Evolutionary conservation across 1,140 invertebrate species (phyloP).

Genomic region (Micrasema minimum): DNA sequence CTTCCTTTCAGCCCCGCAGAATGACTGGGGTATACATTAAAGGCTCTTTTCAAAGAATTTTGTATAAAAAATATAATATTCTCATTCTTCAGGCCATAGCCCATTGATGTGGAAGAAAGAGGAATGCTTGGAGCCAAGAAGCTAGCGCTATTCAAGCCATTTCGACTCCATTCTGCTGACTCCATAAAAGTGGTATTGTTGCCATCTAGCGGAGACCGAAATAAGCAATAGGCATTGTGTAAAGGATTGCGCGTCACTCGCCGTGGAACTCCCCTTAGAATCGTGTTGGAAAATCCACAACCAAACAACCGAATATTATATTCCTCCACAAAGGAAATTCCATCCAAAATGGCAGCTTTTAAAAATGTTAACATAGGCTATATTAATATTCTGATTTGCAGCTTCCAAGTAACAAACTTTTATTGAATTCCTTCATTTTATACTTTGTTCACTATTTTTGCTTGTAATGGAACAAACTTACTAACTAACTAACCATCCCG

Average conservation of each 20-base stretch:
- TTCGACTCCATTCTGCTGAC: slow-evolving; percentile 54
- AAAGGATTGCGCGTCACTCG: slow-evolving; percentile 43
- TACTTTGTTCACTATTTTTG: no score
- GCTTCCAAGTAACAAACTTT: no score
- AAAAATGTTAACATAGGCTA: slow-evolving; percentile 12
- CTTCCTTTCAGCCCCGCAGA: slow-evolving; percentile 45
- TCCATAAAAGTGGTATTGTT: slow-evolving; percentile 55
- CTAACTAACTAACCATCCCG: no score
- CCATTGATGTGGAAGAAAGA: slow-evolving; percentile 53
- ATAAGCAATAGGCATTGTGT: slow-evolving; percentile 54
- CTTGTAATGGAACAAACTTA: no score
- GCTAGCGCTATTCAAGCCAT: slow-evolving; percentile 52
- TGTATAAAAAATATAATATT: slow-evolving; percentile 54
- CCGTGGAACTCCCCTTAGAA: slow-evolving; percentile 12
- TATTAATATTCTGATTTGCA: no score
- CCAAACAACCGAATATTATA: slow-evolving; percentile 29
- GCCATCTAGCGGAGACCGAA: slow-evolving; percentile 53
- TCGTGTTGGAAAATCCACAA: slow-evolving; percentile 39
- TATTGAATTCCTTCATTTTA: slow-evolving; percentile 8
- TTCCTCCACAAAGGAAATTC: slow-evolving; percentile 19
- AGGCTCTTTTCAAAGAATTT: slow-evolving; percentile 52
- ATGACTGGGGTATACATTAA: slow-evolving; percentile 53
- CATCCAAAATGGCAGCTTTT: slow-evolving; percentile 17
- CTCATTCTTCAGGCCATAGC: slow-evolving; percentile 48
- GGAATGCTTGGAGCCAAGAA: slow-evolving; percentile 53